Conservation (phyloP, 1,140 invertebrate genomes). For the Heliconius hewitsoni region DNA sequence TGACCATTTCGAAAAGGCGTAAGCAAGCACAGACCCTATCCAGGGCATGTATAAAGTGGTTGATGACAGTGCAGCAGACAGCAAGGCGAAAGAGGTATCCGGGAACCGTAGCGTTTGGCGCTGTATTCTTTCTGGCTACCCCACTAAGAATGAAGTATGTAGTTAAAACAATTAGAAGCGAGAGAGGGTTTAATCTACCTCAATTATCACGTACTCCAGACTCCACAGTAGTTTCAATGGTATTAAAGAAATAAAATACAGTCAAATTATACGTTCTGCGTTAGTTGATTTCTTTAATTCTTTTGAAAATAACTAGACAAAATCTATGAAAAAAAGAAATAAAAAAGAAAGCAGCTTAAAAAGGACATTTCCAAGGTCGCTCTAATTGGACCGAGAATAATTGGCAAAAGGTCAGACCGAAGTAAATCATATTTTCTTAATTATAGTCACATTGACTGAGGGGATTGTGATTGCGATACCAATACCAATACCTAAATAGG, state of each 20-base stretch:
- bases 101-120: too few species aligned
- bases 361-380: neutral
- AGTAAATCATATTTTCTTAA: constrained; percentile 14
- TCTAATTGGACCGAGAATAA: neutral
- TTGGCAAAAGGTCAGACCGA: neutral
- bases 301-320: neutral
- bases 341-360: neutral
- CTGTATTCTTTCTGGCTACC: too few species aligned
- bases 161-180: neutral
- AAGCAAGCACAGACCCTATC: too few species aligned
- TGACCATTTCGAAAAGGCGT: too few species aligned
- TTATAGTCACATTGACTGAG: constrained; percentile 1
- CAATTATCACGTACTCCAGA: too few species aligned
- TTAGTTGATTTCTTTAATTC: neutral
- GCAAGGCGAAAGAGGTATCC: too few species aligned
- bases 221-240: neutral
- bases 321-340: neutral
- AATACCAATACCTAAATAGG: neutral
- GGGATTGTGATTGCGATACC: neutral
- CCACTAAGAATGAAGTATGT: neutral
- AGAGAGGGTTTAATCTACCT: neutral
- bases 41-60: too few species aligned
- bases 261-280: neutral
- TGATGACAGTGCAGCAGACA: too few species aligned
- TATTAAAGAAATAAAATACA: neutral